phyloP scores from a whole-genome alignment of 64 coral and sea anemone genomes.

The Anthopleura sola region DNA sequence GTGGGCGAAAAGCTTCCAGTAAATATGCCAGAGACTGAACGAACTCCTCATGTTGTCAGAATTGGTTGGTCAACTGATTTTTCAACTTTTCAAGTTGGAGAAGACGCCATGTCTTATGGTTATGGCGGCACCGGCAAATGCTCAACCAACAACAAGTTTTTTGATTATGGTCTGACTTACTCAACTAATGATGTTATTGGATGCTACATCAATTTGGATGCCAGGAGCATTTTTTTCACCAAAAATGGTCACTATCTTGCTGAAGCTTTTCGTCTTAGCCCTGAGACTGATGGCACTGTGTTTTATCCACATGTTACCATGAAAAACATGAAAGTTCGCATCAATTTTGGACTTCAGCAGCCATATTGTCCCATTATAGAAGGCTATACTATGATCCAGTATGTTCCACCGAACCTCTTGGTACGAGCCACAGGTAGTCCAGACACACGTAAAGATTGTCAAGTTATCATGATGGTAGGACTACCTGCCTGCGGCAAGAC shows the following conservation, averaged over 20 bases:
- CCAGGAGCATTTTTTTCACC: constrained; percentile 57
- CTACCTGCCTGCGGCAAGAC: constrained; percentile 78
- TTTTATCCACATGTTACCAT: constrained; percentile 90
- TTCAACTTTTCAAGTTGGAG: constrained; percentile 77
- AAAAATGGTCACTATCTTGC: constrained; percentile 83
- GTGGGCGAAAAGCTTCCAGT: constrained; percentile 73
- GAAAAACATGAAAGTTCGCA: constrained; percentile 74
- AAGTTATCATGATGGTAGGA: constrained; percentile 94
- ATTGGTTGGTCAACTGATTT: constrained; percentile 80
- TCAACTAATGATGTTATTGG: constrained; percentile 57
- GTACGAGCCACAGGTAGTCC: constrained; percentile 46
- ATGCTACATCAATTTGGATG: constrained; percentile 73
- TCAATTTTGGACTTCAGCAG: constrained; percentile 70
- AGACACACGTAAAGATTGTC: constrained; percentile 46
- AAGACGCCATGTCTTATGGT: constrained; percentile 82
- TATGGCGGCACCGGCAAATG: constrained; percentile 87
- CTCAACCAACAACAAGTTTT: constrained; percentile 84
- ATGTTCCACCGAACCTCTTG: constrained; percentile 19
- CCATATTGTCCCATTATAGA: constrained; percentile 40
- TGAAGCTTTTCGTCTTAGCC: constrained; percentile 75
- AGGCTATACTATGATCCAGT: constrained; percentile 70
- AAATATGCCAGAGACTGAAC: constrained; percentile 77
- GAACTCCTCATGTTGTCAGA: constrained; percentile 78
- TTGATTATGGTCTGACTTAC: constrained; percentile 79
- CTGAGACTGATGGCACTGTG: constrained; percentile 45